Percentiles rank a stretch among this genome's conserved stretches.
These are phyloP conservation scores for Drosophila busckii DNA, from an alignment of 1,140 invertebrate species.

Conservation along the genomic window DNA sequence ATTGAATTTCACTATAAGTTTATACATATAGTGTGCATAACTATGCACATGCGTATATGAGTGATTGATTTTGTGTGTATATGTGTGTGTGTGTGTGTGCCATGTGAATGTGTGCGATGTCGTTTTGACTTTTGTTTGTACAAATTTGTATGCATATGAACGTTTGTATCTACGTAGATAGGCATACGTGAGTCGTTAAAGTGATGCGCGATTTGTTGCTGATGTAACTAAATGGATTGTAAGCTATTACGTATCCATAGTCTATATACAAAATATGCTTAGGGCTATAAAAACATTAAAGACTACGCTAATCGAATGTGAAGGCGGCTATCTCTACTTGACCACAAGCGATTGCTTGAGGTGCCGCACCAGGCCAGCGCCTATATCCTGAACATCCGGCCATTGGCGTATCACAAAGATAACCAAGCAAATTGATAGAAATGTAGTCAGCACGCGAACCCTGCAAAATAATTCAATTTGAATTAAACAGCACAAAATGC, in stretches of 20 bases:
- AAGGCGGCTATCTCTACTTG: constrained; percentile 52
- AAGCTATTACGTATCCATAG: constrained; percentile 39
- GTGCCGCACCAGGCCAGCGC: constrained; percentile 84
- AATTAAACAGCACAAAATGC: background rate
- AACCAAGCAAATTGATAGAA: constrained; percentile 87
- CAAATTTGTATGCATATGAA: constrained; percentile 24
- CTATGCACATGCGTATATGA: constrained; percentile 1
- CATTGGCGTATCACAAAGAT: constrained; percentile 92
- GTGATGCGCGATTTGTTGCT: constrained; percentile 37
- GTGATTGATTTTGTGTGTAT: constrained; percentile 8
- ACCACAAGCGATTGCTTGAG: constrained; percentile 84
- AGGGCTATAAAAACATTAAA: constrained; percentile 33
- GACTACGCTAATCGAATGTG: constrained; percentile 46
- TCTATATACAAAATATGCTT: constrained; percentile 45
- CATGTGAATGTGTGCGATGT: constrained; percentile 29
- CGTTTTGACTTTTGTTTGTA: constrained; percentile 28
- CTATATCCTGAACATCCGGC: constrained; percentile 90
- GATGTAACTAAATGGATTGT: constrained; percentile 24
- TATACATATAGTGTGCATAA: constrained; percentile 26
- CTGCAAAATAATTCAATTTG: constrained; percentile 82
- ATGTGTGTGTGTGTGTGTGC: constrained; percentile 3
- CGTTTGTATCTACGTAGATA: constrained; percentile 2
- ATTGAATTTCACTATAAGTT: constrained; percentile 56
- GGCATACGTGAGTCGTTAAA: constrained; percentile 11
- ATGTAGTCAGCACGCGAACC: constrained; percentile 91